Conservation (phyloP, 1,140 invertebrate genomes). For the Conus betulinus region DNA sequence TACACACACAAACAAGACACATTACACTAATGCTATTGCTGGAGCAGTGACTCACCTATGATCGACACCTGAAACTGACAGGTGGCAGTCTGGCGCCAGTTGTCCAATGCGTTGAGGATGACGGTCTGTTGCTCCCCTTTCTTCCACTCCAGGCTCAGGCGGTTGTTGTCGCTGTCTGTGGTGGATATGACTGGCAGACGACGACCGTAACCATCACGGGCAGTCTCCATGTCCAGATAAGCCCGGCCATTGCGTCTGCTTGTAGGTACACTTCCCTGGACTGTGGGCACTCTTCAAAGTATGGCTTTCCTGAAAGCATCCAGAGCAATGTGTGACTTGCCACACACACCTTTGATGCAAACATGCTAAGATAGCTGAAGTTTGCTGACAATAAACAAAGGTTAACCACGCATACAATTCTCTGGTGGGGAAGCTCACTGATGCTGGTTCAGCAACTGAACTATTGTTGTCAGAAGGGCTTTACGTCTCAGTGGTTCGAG, state of each 20-base stretch:
- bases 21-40: too few species aligned
- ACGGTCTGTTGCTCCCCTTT: slow-evolving; percentile 51
- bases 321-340: not conserved
- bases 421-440: too few species aligned
- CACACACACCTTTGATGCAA: too few species aligned
- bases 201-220: slow-evolving; percentile 48
- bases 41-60: slow-evolving; percentile 42
- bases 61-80: slow-evolving; percentile 55
- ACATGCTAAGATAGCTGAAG: too few species aligned
- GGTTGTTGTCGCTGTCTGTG: slow-evolving; percentile 47
- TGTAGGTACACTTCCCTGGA: not conserved
- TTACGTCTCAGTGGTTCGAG: too few species aligned
- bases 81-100: slow-evolving; percentile 46
- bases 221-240: slow-evolving; percentile 47
- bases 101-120: slow-evolving; percentile 51
- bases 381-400: too few species aligned
- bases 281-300: slow-evolving; percentile 56
- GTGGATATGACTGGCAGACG: slow-evolving; percentile 49
- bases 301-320: slow-evolving; percentile 47
- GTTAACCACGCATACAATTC: too few species aligned
- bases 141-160: slow-evolving; percentile 46
- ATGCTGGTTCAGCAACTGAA: too few species aligned
- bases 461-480: too few species aligned
- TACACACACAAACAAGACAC: too few species aligned
- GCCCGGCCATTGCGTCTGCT: slow-evolving; percentile 45